Conservation (phyloP, 2,797 vertebrate genomes). For the Triplophysa bombifrons region DNA sequence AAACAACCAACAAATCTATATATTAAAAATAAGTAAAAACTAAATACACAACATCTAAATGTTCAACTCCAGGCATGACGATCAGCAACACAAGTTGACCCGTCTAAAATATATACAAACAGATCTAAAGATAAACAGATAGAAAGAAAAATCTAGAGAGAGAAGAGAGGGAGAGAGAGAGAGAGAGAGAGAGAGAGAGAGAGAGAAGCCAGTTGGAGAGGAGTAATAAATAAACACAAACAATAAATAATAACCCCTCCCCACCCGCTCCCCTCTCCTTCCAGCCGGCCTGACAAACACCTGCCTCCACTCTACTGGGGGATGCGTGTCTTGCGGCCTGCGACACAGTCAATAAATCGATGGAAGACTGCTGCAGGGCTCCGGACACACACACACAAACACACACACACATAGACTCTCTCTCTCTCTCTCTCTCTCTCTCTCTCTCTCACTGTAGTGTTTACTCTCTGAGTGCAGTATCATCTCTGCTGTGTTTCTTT, state of each 20-base stretch:
- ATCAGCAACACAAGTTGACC: no score
- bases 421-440: constrained; percentile 5
- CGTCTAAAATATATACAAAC: constrained; percentile 55
- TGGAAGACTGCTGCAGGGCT: constrained; percentile 74
- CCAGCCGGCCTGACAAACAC: constrained; percentile 66
- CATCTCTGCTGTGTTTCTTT: constrained; percentile 20
- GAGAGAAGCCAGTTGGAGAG: constrained; percentile 12
- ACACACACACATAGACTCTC: background rate
- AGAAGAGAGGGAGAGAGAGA: constrained; percentile 26
- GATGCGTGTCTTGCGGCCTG: constrained; percentile 78
- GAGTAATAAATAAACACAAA: constrained; percentile 62
- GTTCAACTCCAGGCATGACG: no score
- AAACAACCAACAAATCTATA: no score
- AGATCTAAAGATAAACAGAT: constrained; percentile 66
- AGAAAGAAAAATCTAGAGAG: constrained; percentile 66
- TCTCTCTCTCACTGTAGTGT: constrained; percentile 16
- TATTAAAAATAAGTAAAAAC: no score
- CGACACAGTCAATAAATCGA: constrained; percentile 90
- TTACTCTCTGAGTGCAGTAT: constrained; percentile 17
- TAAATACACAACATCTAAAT: no score
- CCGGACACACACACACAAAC: constrained; percentile 72
- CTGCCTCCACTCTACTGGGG: constrained; percentile 80
- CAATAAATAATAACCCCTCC: constrained; percentile 63
- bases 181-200: constrained; percentile 21
- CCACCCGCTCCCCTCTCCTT: constrained; percentile 13